Conservation (phyloP, 2,113 vertebrate genomes). For the Tachuris rubrigastra region DNA sequence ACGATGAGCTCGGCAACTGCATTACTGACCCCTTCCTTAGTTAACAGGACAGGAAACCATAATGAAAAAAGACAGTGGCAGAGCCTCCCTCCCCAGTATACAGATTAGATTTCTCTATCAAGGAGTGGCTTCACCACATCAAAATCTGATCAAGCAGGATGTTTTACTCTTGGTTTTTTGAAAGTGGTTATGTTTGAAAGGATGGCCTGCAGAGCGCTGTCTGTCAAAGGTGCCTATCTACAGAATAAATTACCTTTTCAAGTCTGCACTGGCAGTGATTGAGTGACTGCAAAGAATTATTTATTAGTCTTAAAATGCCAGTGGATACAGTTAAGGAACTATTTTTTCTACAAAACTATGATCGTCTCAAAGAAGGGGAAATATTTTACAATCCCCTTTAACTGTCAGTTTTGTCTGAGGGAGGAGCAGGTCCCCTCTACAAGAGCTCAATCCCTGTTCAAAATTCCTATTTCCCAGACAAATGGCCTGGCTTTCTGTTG, state of each 20-base stretch:
- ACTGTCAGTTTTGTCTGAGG: neutral
- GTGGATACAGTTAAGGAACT: conserved; percentile 32
- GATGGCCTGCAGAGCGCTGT: conserved; percentile 1
- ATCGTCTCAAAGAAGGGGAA: neutral
- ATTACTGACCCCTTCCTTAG: neutral
- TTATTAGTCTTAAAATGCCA: conserved; percentile 46
- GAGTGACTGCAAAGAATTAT: conserved; percentile 50
- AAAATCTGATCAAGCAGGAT: neutral
- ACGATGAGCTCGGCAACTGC: rapidly evolving
- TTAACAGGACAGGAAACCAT: neutral
- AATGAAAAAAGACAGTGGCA: neutral
- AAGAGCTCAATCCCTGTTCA: neutral
- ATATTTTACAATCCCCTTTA: neutral
- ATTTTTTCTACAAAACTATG: neutral
- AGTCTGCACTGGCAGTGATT: conserved; percentile 20
- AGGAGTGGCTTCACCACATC: neutral
- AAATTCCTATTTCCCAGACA: neutral
- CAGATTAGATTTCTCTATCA: neutral
- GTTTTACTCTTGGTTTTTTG: neutral
- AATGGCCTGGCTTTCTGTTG: neutral
- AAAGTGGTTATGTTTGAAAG: neutral
- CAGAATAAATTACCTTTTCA: conserved; percentile 50
- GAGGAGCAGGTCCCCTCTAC: neutral
- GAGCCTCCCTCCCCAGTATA: neutral
- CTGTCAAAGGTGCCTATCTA: conserved; percentile 26